Conservation (phyloP, 1,140 invertebrate species). For the Drosophila nebulosa region DNA sequence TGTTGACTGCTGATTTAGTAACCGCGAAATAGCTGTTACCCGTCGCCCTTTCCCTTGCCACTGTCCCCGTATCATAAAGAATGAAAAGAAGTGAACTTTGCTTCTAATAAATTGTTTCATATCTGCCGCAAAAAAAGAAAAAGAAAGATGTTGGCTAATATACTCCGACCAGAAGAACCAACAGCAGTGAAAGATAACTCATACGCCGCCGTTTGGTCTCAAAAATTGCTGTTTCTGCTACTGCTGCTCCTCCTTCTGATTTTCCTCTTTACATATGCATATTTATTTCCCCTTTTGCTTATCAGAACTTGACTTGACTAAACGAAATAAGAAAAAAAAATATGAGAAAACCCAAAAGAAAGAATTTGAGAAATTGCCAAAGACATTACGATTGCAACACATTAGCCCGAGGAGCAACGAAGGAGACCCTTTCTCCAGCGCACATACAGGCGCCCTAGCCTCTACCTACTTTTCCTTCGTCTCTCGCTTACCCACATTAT, state of each 20-base stretch:
- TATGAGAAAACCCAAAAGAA: conserved; percentile 59
- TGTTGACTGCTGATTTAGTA: conserved; percentile 70
- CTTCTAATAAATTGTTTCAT: conserved; percentile 76
- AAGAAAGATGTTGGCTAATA: conserved; percentile 33
- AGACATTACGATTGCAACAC: conserved; percentile 64
- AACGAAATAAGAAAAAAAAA: conserved; percentile 38
- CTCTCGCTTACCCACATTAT: not conserved
- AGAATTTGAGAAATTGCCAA: conserved; percentile 70
- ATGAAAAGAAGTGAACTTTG: conserved; percentile 67
- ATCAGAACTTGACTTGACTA: conserved; percentile 49
- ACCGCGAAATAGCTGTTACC: conserved; percentile 15
- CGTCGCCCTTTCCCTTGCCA: not conserved
- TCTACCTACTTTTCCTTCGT: not conserved
- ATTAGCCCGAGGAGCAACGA: conserved; percentile 39
- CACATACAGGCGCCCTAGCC: too few relatives aligned
- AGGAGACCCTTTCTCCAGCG: not conserved
- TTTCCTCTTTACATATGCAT: conserved; percentile 53
- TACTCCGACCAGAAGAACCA: conserved; percentile 4
- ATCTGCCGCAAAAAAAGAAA: conserved; percentile 44
- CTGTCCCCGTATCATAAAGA: conserved; percentile 32
- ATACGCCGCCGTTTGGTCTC: conserved; percentile 55
- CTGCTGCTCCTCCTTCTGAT: conserved; percentile 17
- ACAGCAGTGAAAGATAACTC: conserved; percentile 57
- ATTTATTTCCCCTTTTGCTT: conserved; percentile 73
- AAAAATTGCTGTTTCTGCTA: not conserved